Conservation (phyloP, 1,140 invertebrate genomes). For the Charaxes varanes region DNA sequence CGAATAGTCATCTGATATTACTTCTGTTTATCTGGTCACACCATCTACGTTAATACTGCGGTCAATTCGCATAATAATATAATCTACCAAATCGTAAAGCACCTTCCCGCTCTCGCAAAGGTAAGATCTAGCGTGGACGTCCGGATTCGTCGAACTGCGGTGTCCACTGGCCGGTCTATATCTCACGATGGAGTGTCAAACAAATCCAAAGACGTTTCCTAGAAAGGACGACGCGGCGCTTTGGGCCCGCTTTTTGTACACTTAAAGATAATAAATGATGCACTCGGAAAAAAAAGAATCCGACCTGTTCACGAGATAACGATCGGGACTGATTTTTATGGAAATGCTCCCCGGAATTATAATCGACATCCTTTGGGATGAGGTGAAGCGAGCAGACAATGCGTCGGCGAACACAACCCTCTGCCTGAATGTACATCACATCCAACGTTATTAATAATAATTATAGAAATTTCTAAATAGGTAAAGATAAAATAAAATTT, state of each 20-base stretch:
- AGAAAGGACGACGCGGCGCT: constrained; percentile 62
- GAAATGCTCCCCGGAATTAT: constrained; percentile 68
- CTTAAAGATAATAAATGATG: constrained; percentile 72
- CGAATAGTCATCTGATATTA: neutral
- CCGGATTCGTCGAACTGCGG: constrained; percentile 43
- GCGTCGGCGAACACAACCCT: constrained; percentile 49
- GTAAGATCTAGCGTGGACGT: constrained; percentile 32
- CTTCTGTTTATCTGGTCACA: constrained; percentile 8
- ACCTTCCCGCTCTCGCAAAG: constrained; percentile 37
- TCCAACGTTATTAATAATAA: constrained; percentile 7
- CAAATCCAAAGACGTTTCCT: constrained; percentile 56
- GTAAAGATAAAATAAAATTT: neutral
- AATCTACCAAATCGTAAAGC: constrained; percentile 34
- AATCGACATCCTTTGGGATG: constrained; percentile 68
- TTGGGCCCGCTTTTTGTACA: constrained; percentile 61
- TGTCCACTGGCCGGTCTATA: constrained; percentile 59
- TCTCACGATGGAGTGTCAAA: constrained; percentile 67
- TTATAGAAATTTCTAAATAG: neutral
- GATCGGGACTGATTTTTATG: constrained; percentile 71
- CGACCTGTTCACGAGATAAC: constrained; percentile 71
- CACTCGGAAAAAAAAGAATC: constrained; percentile 60
- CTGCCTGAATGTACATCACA: constrained; percentile 33
- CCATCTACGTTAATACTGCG: constrained; percentile 10
- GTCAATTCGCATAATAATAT: constrained; percentile 9
- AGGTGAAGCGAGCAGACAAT: constrained; percentile 67